Evolutionary conservation across 2,113 vertebrate genomes (phyloP).

Genomic region (Sander lucioperca): DNA sequence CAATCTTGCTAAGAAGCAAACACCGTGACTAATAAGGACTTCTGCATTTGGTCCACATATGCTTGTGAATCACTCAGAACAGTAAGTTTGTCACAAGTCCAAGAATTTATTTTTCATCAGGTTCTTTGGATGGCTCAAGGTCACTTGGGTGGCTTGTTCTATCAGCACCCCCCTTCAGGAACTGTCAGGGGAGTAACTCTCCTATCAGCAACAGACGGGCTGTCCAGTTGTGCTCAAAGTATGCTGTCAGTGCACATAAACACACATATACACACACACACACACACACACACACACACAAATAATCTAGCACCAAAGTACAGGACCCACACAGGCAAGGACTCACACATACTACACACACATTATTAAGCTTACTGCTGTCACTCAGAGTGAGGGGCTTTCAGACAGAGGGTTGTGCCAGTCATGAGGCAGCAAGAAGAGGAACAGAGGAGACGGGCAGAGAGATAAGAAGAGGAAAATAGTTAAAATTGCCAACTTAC

Average conservation of each 20-base stretch:
- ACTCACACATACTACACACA: slow-evolving; percentile 35
- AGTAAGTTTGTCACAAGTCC: slow-evolving; percentile 19
- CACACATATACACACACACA: slow-evolving; percentile 48
- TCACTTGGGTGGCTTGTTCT: slow-evolving; percentile 42
- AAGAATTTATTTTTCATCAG: slow-evolving; percentile 13
- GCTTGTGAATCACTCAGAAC: slow-evolving; percentile 34
- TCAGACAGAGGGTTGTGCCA: slow-evolving; percentile 21
- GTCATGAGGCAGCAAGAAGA: slow-evolving; percentile 46
- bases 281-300: slow-evolving; percentile 2
- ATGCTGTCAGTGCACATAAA: slow-evolving; percentile 43
- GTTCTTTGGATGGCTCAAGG: slow-evolving; percentile 48
- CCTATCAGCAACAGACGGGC: slow-evolving; percentile 54
- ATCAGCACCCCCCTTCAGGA: slow-evolving; percentile 37
- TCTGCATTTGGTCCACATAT: slow-evolving; percentile 38
- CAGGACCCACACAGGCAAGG: slow-evolving; percentile 27
- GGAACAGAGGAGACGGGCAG: slow-evolving; percentile 28
- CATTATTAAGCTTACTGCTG: slow-evolving; percentile 54
- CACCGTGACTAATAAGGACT: slow-evolving; percentile 33
- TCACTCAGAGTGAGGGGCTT: slow-evolving; percentile 55
- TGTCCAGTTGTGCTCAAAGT: slow-evolving; percentile 52
- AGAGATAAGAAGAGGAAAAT: slow-evolving; percentile 39
- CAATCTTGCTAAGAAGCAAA: not conserved
- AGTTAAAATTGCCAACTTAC: slow-evolving; percentile 25
- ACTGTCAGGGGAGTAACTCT: slow-evolving; percentile 55
- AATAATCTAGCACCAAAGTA: slow-evolving; percentile 11